A percentile compares a stretch with the other conserved stretches of the same genome.
Evolutionary conservation across 2,888 invertebrate species (phyloP).

Genomic region (Hartigia nigra): DNA sequence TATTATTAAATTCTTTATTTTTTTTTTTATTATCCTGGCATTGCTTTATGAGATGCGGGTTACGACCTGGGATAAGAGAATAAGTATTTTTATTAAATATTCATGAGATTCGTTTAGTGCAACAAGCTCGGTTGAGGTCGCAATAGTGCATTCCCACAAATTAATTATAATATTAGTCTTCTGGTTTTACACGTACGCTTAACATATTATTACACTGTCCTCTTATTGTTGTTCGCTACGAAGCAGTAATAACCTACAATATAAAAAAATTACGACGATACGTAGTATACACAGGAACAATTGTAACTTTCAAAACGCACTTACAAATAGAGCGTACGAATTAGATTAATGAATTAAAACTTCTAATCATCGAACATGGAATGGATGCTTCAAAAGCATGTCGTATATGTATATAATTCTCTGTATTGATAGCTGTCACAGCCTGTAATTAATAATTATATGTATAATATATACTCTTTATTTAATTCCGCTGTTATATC

Average conservation of each 20-base stretch:
- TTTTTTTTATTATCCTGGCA: background rate
- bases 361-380: background rate
- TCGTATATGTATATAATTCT: slow-evolving; percentile 1
- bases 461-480: slow-evolving; percentile 1
- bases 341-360: background rate
- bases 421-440: slow-evolving; percentile 13
- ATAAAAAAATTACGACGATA: background rate
- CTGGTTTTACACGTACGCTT: background rate
- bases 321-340: background rate
- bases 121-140: background rate
- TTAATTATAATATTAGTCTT: background rate
- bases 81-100: background rate
- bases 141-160: background rate
- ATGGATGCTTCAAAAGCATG: slow-evolving; percentile 12
- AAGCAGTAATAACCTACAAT: background rate
- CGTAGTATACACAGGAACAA: background rate
- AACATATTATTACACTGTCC: background rate
- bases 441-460: slow-evolving; percentile 13
- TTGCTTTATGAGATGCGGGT: background rate
- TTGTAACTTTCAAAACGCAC: background rate
- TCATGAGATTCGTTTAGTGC: background rate
- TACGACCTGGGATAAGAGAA: background rate
- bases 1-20: background rate
- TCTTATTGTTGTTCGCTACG: background rate
- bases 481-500: background rate